Evolutionary conservation across 2,113 vertebrate genomes (phyloP), one percentile per base, ranked within the genome.

Genomic region (Aegypius monachus): DNA sequence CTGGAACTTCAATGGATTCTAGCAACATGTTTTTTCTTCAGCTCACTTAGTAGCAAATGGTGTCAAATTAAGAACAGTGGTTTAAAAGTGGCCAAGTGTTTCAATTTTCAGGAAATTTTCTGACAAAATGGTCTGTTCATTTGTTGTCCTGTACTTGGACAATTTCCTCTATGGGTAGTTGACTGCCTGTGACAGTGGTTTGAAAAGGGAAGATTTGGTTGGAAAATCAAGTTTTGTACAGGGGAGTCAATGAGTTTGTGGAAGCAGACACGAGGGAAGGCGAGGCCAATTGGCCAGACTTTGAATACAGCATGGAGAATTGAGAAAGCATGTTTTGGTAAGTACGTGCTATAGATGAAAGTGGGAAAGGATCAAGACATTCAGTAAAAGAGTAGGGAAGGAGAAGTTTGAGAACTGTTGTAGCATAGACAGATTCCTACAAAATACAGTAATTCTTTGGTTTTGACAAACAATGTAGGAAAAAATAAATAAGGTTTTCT

Each of bases 231-330:
- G 16, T 71, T 66, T 82, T 56, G 10, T 87, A 27, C 25, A 52
- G 34, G 20, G 3, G 4, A 47, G 47, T 88, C 26, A 66, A 6
- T 61, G 34, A 4, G 2, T 81, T 43, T 52, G 31, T 61, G 45
- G 34, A 52, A 70, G 13, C 6, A 34, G 27, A 53, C 13, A 23
- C 0, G 0, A 81, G 50, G 32, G 8, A 58, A 71, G 5, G 7
- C 0, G 2, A 70, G 42, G 29, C 22, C 6, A 16, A 0, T n/a
- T n/a, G 25, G 4, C 59, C 23, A 84, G 45, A 31, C 43, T 88
- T 68, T 6, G 27, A 84, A 45, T 47, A 31, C 4, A 31, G 34
- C 16, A 23, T 16, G 13, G 21, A 62, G 36, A 42, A 58, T 22
- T 79, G 61, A 79, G 52, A 65, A 82, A 71, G 6, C 13, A 20